Percentiles rank a stretch among this genome's conserved stretches.
phyloP scores from a whole-genome alignment of 2,113 vertebrate species.

The Phycodurus eques region DNA sequence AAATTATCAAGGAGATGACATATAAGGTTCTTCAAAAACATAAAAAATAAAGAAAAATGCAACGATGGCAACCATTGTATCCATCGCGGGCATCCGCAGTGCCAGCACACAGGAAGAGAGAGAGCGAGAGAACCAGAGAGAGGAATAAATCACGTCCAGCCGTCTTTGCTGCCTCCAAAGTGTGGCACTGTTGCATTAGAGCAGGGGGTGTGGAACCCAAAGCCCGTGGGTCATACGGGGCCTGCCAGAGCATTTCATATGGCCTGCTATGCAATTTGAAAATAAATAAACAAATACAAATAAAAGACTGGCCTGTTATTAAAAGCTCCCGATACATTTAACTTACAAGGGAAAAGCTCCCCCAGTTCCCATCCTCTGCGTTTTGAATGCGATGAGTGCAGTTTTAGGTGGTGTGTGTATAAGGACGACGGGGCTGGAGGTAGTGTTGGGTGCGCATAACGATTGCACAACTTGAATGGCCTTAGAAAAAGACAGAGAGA shows the following conservation, averaged over 20 bases:
- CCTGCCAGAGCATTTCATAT: neutral
- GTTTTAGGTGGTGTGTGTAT: constrained; percentile 32
- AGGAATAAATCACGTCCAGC: constrained; percentile 12
- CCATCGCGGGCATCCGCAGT: constrained; percentile 43
- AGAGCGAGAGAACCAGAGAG: neutral
- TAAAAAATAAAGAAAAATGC: neutral
- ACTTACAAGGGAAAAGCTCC: neutral
- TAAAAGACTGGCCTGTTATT: neutral
- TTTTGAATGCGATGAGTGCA: neutral
- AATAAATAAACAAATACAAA: neutral
- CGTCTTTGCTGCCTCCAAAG: constrained; percentile 48
- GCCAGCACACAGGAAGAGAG: constrained; percentile 10
- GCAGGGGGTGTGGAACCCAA: constrained; percentile 29
- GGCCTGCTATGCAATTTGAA: neutral
- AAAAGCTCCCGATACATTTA: neutral
- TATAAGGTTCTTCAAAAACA: no score
- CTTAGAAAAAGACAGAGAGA: constrained; percentile 20
- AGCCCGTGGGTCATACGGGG: constrained; percentile 24
- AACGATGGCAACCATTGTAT: neutral
- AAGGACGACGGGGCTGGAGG: constrained; percentile 42
- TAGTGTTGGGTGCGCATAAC: constrained; percentile 53
- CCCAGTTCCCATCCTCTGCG: neutral
- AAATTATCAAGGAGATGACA: neutral
- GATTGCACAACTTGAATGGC: constrained; percentile 44
- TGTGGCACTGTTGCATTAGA: constrained; percentile 62